phyloP scores from a whole-genome alignment of 2,113 vertebrate species.

The Nycticryphes semicollaris region DNA sequence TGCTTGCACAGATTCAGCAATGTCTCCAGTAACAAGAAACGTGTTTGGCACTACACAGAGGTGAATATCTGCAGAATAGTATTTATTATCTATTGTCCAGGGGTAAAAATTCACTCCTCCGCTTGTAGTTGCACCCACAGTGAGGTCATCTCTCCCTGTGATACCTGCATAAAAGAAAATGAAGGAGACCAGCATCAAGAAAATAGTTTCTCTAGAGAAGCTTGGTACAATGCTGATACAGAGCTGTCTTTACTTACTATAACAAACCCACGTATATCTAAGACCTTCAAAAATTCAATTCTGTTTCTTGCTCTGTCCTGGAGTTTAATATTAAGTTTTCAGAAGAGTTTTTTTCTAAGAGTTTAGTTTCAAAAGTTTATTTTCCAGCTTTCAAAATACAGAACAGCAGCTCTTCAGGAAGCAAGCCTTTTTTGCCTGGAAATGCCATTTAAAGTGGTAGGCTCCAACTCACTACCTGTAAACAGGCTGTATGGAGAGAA shows the following conservation, averaged over 20 bases:
- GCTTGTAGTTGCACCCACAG: constrained; percentile 68
- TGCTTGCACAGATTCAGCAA: constrained; percentile 90
- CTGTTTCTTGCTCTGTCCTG: not conserved
- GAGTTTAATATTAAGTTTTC: not conserved
- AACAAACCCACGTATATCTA: not conserved
- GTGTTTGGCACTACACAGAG: constrained; percentile 88
- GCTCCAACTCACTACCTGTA: not conserved
- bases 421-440: not conserved
- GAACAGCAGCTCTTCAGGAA: not conserved
- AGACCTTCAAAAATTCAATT: not conserved
- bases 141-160: constrained; percentile 78
- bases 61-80: constrained; percentile 90
- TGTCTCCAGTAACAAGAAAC: constrained; percentile 82
- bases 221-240: not conserved
- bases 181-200: not conserved
- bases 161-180: constrained; percentile 80
- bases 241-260: not conserved
- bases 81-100: constrained; percentile 98
- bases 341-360: not conserved
- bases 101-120: constrained; percentile 87
- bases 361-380: not conserved
- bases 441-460: not conserved
- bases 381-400: not conserved
- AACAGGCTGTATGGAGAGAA: not conserved
- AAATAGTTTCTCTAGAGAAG: not conserved